Base-by-base conservation (phyloP, 2,113 vertebrate genomes). In the Phylloscopus whistleri region DNA sequence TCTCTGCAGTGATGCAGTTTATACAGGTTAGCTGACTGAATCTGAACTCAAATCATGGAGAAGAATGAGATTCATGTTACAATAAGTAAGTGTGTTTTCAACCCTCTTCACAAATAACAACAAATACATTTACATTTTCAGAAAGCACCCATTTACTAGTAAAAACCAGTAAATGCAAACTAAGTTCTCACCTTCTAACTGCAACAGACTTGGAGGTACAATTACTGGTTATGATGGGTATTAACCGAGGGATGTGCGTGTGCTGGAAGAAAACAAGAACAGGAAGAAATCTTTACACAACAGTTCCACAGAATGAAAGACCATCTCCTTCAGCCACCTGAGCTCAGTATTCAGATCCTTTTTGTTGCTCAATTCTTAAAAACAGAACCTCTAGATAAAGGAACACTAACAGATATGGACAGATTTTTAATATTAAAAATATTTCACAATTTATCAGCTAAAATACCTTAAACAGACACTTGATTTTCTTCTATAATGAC, bases 151-250 rank as follows among this genome's bases (percentile, higher is more conserved):
- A 84, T 68, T 30, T 74, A 77, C 26, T 17, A 27, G 15, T 39
- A 28, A 89, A 82, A n/a, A 73, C 3, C 10, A 60, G 23, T 28
- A 43, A 96, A 55, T 49, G 60, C n/a, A 91, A 85, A 86, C 16
- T 62, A 51, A 82, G 78, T 69, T 39, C 97, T 98, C 97, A 99
- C 99, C 99, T 98, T 98, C 99, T 98, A 91, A 99, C 99, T 31
- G 99, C 99, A 19, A 99, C 99, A 70, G 99, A 99, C 94, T 99
- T 99, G 91, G 99, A 99, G 82, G 98, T 98, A 98, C 99, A 99
- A 97, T 99, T 99, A 97, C 99, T 99, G 94, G 99, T 99, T 97
- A 99, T 99, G 97, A 99, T 99, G 84, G 99, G 99, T 97, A 99
- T 99, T 95, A 99, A 98, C 69, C 99, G 98, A 41, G 99, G 99